Base-by-base conservation (phyloP, 2,113 vertebrate species). In the Anguilla japonica region DNA sequence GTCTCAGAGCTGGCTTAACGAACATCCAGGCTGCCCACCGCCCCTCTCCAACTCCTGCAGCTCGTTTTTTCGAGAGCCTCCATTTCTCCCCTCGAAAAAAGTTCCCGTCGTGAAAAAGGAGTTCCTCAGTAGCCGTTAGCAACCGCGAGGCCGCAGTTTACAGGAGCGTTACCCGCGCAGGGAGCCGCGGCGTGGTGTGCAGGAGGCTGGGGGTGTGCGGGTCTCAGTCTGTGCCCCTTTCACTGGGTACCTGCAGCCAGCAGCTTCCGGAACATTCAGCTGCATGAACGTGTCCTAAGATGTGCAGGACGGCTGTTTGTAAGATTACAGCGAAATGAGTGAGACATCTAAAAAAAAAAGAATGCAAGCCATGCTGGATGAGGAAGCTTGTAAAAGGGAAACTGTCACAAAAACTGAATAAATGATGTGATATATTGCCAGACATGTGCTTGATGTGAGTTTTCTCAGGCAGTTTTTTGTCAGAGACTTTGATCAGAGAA, bases 1-100 rank as follows among this genome's bases (percentile, higher is more conserved):
- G 87, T 91, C 90, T 91, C 92, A 94, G 94, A 26, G 84, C 92
- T 95, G 94, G 95, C 94, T 96, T 96, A 96, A 96, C 95, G 94
- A 96, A 95, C 93, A 94, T 95, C 95, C 95, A 96, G 95, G 91
- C 92, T 94, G 88, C 92, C 93, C 93, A 94, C 60, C 43, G 18
- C 60, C 11, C 67, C 41, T 84, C 57, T 67, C 83, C 14, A 41
- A 41, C 20, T 14, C 22, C 60, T 29, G 41, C 39, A 67, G 67
- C 87, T 92, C 84, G 93, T 92, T 95, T 34, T 34, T 34, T 95
- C 95, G 13, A 75, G 71, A 75, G 29, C 71, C 71, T 9, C 71
- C 71, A 34, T 34, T 34, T 75, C 29, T 91, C 92, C 92, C 91
- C 29, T 29, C 89, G n/a, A n/a, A 34, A 34, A 34, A 91, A 92